A percentile compares a stretch with the other conserved stretches of the same genome.
Conservation (phyloP, 1,140 invertebrate species). For the Microvelia longipes region DNA sequence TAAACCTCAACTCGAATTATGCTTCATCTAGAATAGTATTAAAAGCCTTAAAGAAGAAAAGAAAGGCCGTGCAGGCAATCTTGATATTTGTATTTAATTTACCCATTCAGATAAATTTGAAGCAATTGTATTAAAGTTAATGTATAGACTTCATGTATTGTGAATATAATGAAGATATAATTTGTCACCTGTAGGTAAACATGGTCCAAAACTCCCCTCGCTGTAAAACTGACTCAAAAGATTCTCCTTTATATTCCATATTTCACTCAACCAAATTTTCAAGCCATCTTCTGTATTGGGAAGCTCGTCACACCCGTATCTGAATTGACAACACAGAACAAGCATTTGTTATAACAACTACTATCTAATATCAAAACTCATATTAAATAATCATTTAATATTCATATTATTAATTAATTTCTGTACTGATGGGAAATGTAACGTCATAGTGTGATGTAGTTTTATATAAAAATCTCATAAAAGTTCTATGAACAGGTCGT, state of each 20-base stretch:
- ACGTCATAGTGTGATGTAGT: background rate
- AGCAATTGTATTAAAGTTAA: too few species aligned
- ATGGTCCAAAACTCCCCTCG: constrained; percentile 32
- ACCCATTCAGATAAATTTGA: too few species aligned
- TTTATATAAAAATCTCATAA: too few species aligned
- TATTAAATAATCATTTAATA: background rate
- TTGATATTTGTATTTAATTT: too few species aligned
- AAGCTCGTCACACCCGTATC: constrained; percentile 38
- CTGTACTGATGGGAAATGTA: background rate
- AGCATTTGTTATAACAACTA: background rate
- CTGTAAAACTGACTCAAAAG: constrained; percentile 40
- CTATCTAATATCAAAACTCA: background rate
- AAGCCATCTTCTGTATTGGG: constrained; percentile 40
- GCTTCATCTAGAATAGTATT: too few species aligned
- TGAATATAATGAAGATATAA: too few species aligned
- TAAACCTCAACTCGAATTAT: too few species aligned
- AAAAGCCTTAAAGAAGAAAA: too few species aligned
- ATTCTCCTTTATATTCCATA: constrained; percentile 57
- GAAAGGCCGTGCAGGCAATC: too few species aligned
- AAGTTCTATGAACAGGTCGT: background rate
- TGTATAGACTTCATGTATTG: too few species aligned
- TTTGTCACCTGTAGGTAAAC: constrained; percentile 5
- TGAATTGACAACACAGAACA: constrained; percentile 24
- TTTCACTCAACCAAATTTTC: constrained; percentile 47
- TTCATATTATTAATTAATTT: constrained; percentile 4